Conservation (phyloP, 2,797 vertebrate genomes). For the Pangasius krempfi region DNA sequence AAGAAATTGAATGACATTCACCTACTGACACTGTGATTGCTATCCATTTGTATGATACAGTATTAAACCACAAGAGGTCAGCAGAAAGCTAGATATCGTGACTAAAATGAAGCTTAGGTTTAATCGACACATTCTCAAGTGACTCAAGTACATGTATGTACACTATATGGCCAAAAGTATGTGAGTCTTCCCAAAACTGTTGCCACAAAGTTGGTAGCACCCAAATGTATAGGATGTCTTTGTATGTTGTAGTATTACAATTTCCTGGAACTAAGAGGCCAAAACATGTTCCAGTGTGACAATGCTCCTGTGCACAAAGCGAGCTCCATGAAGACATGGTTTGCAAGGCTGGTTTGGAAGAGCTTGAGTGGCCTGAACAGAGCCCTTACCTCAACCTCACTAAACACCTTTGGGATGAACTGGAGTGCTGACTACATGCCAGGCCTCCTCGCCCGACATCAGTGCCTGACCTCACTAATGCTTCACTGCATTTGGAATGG, state of each 20-base stretch:
- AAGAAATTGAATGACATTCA: not conserved
- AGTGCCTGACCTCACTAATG: not conserved
- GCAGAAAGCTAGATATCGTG: slow-evolving; percentile 26
- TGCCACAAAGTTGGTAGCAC: not conserved
- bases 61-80: slow-evolving; percentile 40
- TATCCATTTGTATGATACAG: not conserved
- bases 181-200: not conserved
- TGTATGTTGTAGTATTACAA: not conserved
- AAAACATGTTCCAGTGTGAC: not conserved
- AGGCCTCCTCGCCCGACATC: not conserved
- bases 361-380: not conserved
- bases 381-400: not conserved
- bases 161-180: not conserved
- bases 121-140: not conserved
- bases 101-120: not conserved
- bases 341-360: not conserved
- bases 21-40: not conserved
- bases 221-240: not conserved
- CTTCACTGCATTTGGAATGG: not conserved
- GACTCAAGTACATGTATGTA: not conserved
- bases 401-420: not conserved
- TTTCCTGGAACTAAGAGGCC: not conserved
- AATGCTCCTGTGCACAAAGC: not conserved
- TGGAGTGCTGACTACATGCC: not conserved
- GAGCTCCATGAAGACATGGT: not conserved